Evolutionary conservation across 2,797 vertebrate species (phyloP).

Genomic region (Erpetoichthys calabaricus): DNA sequence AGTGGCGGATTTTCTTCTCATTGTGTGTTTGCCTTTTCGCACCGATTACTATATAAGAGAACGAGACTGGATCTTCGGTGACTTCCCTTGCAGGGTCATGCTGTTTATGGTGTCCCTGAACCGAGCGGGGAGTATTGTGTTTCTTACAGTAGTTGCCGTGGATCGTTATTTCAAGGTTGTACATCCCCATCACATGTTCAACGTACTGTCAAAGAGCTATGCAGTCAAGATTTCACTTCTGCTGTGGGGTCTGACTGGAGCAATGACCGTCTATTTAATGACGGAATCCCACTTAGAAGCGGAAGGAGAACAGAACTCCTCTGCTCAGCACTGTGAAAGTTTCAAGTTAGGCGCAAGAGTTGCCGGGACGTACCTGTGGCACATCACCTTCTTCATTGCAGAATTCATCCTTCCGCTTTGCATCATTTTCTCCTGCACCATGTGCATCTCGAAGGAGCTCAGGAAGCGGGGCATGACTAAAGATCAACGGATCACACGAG

Average conservation of each 20-base stretch:
- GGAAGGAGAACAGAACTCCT: not conserved
- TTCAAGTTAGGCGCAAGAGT: slow-evolving; percentile 5
- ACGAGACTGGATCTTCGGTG: slow-evolving; percentile 4
- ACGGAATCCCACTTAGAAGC: slow-evolving; percentile 1
- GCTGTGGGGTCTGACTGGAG: slow-evolving; percentile 3
- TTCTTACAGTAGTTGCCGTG: not conserved
- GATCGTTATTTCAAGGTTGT: slow-evolving; percentile 7
- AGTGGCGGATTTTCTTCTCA: not conserved
- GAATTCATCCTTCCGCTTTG: slow-evolving; percentile 8
- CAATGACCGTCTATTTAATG: slow-evolving; percentile 1
- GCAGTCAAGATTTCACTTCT: slow-evolving; percentile 1
- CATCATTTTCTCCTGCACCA: slow-evolving; percentile 10
- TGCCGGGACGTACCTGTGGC: slow-evolving; percentile 2
- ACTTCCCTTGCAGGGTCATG: not conserved
- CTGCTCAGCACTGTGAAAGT: slow-evolving; percentile 3
- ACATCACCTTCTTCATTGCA: slow-evolving; percentile 9
- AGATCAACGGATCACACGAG: slow-evolving; percentile 4
- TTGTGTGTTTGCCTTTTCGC: slow-evolving; percentile 7
- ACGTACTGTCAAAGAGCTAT: not conserved
- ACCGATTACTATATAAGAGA: not conserved
- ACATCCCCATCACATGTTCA: not conserved
- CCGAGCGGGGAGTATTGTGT: not conserved
- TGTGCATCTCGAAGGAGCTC: slow-evolving; percentile 8
- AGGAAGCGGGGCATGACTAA: not conserved
- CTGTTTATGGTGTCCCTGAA: slow-evolving; percentile 4